A percentile compares a stretch with the other conserved stretches of the same genome.
Conservation (phyloP, 2,113 vertebrate species). For the Tor tambroides region DNA sequence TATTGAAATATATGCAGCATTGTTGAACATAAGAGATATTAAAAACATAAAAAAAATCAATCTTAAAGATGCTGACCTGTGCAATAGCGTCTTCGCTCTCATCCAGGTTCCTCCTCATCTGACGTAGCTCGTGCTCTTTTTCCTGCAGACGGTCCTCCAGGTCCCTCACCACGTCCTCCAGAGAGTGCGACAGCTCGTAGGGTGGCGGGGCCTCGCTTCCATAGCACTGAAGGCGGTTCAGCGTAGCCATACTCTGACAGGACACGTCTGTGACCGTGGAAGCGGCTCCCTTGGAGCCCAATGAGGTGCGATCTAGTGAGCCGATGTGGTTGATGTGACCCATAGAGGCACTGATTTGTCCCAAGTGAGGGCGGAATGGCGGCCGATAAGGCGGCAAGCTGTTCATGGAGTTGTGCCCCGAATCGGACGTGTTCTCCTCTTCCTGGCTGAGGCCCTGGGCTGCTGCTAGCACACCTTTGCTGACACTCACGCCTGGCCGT, state of each 20-base stretch:
- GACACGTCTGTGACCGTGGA: slow-evolving; percentile 72
- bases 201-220: slow-evolving; percentile 84
- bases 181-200: slow-evolving; percentile 87
- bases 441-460: slow-evolving; percentile 79
- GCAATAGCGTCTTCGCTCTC: slow-evolving; percentile 89
- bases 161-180: slow-evolving; percentile 87
- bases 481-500: slow-evolving; percentile 70
- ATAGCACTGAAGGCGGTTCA: slow-evolving; percentile 82
- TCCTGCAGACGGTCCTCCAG: slow-evolving; percentile 88
- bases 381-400: slow-evolving; percentile 87
- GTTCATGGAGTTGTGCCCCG: slow-evolving; percentile 90
- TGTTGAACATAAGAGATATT: neutral
- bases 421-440: slow-evolving; percentile 84
- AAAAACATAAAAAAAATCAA: neutral
- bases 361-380: slow-evolving; percentile 82
- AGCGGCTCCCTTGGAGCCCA: slow-evolving; percentile 74
- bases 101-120: slow-evolving; percentile 89
- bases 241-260: slow-evolving; percentile 84
- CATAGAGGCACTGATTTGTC: slow-evolving; percentile 92
- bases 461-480: slow-evolving; percentile 72
- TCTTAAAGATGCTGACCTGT: slow-evolving; percentile 78
- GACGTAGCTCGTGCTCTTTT: slow-evolving; percentile 87
- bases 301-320: slow-evolving; percentile 84
- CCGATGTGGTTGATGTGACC: slow-evolving; percentile 95
- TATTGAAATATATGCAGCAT: neutral